phyloP scores from a whole-genome alignment of 2,888 invertebrate species.

The Copidosoma aretas region DNA sequence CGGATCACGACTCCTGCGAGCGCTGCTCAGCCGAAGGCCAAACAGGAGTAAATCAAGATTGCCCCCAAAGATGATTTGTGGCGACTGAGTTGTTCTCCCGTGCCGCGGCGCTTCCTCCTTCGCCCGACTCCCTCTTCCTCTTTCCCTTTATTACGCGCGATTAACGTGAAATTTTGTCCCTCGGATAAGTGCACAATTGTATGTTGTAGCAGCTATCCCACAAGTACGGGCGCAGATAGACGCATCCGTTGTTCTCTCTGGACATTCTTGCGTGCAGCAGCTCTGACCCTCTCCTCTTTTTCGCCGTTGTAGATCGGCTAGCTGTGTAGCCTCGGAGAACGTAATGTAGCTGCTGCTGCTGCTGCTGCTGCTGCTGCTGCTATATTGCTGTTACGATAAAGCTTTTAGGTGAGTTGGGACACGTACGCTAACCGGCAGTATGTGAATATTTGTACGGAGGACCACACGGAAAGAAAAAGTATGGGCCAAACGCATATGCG shows the following conservation, averaged over 20 bases:
- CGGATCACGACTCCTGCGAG: constrained; percentile 45
- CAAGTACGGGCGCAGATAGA: constrained; percentile 46
- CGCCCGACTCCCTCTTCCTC: not conserved
- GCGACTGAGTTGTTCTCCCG: constrained; percentile 48
- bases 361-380: no score
- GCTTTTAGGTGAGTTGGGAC: no score
- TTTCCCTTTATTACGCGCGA: not conserved
- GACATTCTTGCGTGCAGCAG: not conserved
- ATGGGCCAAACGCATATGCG: no score
- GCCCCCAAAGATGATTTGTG: constrained; percentile 58
- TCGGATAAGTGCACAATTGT: not conserved
- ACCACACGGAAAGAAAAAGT: no score
- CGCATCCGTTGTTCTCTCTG: constrained; percentile 42
- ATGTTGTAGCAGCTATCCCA: constrained; percentile 38
- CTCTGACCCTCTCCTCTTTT: no score
- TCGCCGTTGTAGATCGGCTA: no score
- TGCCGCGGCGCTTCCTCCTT: constrained; percentile 40
- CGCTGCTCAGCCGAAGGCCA: constrained; percentile 61
- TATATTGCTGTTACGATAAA: no score
- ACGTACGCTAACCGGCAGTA: no score
- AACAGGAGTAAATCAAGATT: constrained; percentile 63
- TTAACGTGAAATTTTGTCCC: constrained; percentile 5
- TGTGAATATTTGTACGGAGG: no score
- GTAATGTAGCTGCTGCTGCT: no score
- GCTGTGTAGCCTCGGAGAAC: no score